These are phyloP conservation scores for Eonycteris spelaea DNA, from an alignment of 2,113 vertebrate genomes.

Conservation along the genomic window DNA sequence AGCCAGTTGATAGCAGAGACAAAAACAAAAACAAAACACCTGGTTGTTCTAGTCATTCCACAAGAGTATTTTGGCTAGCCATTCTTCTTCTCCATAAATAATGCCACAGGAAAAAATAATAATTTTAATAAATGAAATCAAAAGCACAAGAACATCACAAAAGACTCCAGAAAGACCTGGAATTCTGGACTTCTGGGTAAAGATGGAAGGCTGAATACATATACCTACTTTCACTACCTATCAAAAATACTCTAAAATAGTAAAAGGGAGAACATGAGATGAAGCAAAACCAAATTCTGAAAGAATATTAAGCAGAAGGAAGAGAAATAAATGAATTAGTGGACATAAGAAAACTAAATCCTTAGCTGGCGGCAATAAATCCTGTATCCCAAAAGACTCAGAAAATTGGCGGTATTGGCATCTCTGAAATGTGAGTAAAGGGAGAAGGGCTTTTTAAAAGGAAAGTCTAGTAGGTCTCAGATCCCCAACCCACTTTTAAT, in stretches of 20 bases:
- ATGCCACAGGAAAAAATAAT: neutral
- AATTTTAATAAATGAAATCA: conserved; percentile 4
- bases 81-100: neutral
- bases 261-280: neutral
- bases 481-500: neutral
- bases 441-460: neutral
- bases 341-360: neutral
- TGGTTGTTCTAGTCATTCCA: neutral
- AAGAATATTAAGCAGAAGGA: neutral
- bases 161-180: neutral
- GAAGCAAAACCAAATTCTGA: neutral
- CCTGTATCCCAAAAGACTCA: neutral
- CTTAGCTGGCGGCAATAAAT: neutral
- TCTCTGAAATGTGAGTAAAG: neutral
- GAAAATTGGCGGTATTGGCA: neutral
- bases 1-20: neutral
- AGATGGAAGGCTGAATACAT: neutral
- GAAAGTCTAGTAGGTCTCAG: neutral
- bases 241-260: neutral
- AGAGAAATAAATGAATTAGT: neutral
- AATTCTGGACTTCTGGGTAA: neutral
- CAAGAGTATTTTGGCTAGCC: neutral
- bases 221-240: neutral
- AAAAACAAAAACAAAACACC: neutral
- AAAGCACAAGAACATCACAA: neutral